These are phyloP conservation scores for Arrhamphus sclerolepis DNA, from an alignment of 2,797 vertebrate genomes.

Conservation along the genomic window DNA sequence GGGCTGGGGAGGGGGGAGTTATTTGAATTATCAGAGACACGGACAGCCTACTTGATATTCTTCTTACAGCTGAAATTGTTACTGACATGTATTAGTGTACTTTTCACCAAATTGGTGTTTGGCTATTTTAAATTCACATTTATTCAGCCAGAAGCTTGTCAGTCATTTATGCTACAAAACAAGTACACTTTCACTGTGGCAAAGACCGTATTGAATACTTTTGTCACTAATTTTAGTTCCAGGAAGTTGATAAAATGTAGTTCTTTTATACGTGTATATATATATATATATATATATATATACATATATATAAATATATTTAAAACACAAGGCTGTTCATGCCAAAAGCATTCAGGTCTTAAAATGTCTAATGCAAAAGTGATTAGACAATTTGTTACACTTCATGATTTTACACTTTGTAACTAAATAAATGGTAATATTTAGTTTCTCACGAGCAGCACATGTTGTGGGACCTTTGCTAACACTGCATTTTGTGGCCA, in stretches of 20 bases:
- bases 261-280: no score
- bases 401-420: constrained; percentile 17
- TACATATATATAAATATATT: constrained; percentile 3
- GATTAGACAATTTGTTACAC: constrained; percentile 29
- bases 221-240: constrained; percentile 25
- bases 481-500: constrained; percentile 86
- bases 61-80: constrained; percentile 43
- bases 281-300: no score
- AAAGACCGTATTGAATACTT: constrained; percentile 63
- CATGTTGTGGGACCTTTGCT: constrained; percentile 71
- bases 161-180: no score
- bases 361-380: not conserved
- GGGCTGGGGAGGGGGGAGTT: constrained; percentile 21
- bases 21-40: constrained; percentile 38
- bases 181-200: constrained; percentile 38
- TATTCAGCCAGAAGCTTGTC: constrained; percentile 54
- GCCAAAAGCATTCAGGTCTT: constrained; percentile 14
- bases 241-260: no score
- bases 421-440: constrained; percentile 36
- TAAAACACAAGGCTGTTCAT: not conserved
- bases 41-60: constrained; percentile 61
- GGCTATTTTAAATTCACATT: constrained; percentile 6
- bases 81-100: constrained; percentile 1
- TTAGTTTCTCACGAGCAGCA: constrained; percentile 26
- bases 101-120: constrained; percentile 1